Percentiles rank a stretch among this genome's conserved stretches.
These are phyloP conservation scores for Enteromius fasciolatus DNA, from an alignment of 2,797 vertebrate genomes.

Conservation along the genomic window DNA sequence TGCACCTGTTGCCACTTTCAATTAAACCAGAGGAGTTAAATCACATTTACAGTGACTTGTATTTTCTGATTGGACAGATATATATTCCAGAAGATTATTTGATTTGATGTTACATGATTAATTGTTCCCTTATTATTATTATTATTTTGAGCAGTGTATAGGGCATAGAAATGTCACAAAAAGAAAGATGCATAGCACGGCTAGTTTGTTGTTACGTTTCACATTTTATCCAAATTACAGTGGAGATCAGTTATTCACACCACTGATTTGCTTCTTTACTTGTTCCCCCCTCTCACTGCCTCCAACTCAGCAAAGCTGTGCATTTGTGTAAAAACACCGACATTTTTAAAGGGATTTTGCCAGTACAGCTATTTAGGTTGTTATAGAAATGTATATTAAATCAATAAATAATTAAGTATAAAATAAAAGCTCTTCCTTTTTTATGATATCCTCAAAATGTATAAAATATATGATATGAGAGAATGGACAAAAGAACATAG, in stretches of 20 bases:
- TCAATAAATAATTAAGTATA: not conserved
- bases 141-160: not conserved
- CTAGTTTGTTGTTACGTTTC: not conserved
- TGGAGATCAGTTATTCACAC: not conserved
- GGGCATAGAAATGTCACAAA: not conserved
- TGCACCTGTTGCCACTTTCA: not conserved
- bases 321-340: not conserved
- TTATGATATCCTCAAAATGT: not conserved
- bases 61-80: not conserved
- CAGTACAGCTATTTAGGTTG: not conserved
- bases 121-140: not conserved
- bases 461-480: not conserved
- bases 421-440: not conserved
- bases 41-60: not conserved
- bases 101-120: not conserved
- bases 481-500: constrained; percentile 30
- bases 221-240: not conserved
- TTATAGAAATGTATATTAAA: not conserved
- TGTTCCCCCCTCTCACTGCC: not conserved
- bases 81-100: not conserved
- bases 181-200: not conserved
- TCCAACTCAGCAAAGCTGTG: not conserved
- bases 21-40: not conserved
- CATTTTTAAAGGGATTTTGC: not conserved
- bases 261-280: not conserved